Percentiles rank a stretch among this genome's conserved stretches.
phyloP scores from a whole-genome alignment of 2,888 invertebrate genomes.

The Schrankia costaestrigalis region DNA sequence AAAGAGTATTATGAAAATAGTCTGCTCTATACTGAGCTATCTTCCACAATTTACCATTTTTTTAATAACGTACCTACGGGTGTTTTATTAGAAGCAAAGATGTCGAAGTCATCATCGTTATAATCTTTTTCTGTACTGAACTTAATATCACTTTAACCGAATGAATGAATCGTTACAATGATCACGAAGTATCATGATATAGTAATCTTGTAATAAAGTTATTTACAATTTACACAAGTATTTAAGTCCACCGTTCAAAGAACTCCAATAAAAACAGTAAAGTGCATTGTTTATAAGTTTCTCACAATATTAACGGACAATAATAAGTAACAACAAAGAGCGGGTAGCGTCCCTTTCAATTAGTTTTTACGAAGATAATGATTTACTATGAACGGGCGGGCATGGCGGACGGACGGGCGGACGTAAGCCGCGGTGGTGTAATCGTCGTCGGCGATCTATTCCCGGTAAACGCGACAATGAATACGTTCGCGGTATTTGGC shows the following conservation, averaged over 20 bases:
- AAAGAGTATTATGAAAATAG: too few relatives aligned
- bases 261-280: constrained; percentile 30
- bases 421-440: constrained; percentile 40
- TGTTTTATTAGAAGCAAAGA: too few relatives aligned
- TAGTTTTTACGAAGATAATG: constrained; percentile 72
- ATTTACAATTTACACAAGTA: neutral
- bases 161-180: too few relatives aligned
- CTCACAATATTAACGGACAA: constrained; percentile 34
- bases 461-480: constrained; percentile 70
- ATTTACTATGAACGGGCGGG: constrained; percentile 49
- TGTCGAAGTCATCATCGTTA: too few relatives aligned
- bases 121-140: too few relatives aligned
- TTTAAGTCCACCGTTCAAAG: constrained; percentile 13
- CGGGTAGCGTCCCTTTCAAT: constrained; percentile 63
- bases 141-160: too few relatives aligned
- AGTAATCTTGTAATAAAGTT: neutral
- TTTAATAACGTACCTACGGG: too few relatives aligned
- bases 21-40: too few relatives aligned
- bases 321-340: constrained; percentile 57
- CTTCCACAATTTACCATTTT: too few relatives aligned
- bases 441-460: constrained; percentile 57
- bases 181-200: too few relatives aligned
- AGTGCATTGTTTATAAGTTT: constrained; percentile 34
- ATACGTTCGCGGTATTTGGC: constrained; percentile 47
- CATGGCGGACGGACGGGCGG: too few relatives aligned